Evolutionary conservation across 2,113 vertebrate species (phyloP).

Genomic region (Hylia prasina): DNA sequence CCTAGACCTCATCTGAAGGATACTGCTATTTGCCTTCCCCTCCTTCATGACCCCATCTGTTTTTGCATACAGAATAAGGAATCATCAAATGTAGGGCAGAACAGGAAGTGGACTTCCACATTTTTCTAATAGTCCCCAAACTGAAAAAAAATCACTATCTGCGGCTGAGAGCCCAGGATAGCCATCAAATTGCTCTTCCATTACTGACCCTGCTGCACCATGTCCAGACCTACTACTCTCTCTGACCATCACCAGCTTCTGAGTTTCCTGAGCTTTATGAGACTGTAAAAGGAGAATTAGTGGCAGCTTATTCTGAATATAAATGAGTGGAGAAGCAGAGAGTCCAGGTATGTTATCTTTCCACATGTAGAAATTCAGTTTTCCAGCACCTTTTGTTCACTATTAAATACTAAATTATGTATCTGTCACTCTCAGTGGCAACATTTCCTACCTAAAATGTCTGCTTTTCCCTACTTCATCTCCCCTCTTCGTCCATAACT

Average conservation of each 20-base stretch:
- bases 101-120: not conserved
- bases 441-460: not conserved
- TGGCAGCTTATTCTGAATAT: not conserved
- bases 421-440: not conserved
- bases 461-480: not conserved
- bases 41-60: not conserved
- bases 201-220: not conserved
- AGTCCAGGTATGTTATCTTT: not conserved
- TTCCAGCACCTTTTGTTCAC: not conserved
- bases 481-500: not conserved
- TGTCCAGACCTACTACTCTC: rapidly evolving
- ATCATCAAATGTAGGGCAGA: rapidly evolving
- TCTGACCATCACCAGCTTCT: not conserved
- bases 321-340: not conserved
- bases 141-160: rapidly evolving
- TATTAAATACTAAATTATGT: not conserved
- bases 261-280: not conserved
- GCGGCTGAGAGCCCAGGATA: not conserved
- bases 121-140: not conserved
- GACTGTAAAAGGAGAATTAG: not conserved
- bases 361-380: not conserved
- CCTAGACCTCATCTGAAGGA: not conserved
- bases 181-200: not conserved
- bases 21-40: not conserved
- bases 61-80: not conserved